Conservation (phyloP, 2,113 vertebrate species). For the Colaptes auratus region DNA sequence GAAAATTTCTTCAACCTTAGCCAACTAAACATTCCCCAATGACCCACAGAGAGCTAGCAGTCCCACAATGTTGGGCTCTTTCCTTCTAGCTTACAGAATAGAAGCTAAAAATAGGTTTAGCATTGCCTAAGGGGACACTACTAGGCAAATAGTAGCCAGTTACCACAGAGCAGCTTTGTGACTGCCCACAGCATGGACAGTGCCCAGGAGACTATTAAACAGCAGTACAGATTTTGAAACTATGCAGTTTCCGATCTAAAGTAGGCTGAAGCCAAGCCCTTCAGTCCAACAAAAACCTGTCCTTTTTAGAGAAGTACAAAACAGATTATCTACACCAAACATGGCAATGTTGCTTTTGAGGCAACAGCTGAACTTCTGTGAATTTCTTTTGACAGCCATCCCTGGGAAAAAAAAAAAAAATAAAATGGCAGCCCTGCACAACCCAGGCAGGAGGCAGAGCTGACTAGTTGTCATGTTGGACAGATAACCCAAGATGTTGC, state of each 20-base stretch:
- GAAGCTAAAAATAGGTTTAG: conserved; percentile 14
- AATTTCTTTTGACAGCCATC: not conserved
- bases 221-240: conserved; percentile 1
- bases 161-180: not conserved
- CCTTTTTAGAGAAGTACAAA: not conserved
- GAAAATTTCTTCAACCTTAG: not conserved
- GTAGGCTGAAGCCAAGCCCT: not conserved
- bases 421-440: not conserved
- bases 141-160: not conserved
- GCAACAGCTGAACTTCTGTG: not conserved
- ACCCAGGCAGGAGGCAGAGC: not conserved
- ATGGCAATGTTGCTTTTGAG: not conserved
- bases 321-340: not conserved
- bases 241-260: not conserved
- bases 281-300: not conserved
- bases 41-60: not conserved
- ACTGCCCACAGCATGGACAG: not conserved
- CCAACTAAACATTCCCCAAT: not conserved
- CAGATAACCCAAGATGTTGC: not conserved
- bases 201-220: conserved; percentile 19
- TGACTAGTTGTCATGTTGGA: not conserved
- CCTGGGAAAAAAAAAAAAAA: not conserved
- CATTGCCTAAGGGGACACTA: not conserved
- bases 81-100: not conserved
- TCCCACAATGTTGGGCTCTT: not conserved